Percentiles rank a stretch among this genome's conserved stretches.
Conservation (phyloP, 2,888 invertebrate species). For the Stenchaetothrips biformis region DNA sequence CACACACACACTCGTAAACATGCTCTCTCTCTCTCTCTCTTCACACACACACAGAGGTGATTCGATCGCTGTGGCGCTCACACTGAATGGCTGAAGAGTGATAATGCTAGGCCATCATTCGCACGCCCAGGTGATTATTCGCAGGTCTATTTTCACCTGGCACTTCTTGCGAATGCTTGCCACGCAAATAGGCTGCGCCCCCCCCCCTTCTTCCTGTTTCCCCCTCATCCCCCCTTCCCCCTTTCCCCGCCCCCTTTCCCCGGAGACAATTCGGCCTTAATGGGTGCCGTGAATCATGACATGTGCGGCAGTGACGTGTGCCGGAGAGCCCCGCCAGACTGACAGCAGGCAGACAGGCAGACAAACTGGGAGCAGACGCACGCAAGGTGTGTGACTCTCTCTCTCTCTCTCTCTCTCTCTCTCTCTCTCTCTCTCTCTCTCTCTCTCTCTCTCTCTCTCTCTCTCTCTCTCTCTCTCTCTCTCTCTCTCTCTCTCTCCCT, state of each 20-base stretch:
- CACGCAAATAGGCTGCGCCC: neutral
- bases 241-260: neutral
- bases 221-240: neutral
- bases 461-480: too few relatives aligned
- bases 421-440: too few relatives aligned
- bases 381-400: neutral
- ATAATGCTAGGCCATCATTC: too few relatives aligned
- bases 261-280: slow-evolving; percentile 16
- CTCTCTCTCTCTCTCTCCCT: too few relatives aligned
- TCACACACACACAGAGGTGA: too few relatives aligned
- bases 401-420: too few relatives aligned
- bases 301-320: slow-evolving; percentile 14
- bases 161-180: neutral
- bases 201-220: neutral
- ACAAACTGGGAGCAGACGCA: neutral
- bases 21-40: too few relatives aligned
- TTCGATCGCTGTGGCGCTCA: too few relatives aligned
- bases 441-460: too few relatives aligned
- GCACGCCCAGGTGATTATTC: too few relatives aligned
- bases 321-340: neutral
- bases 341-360: neutral
- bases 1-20: neutral
- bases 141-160: too few relatives aligned
- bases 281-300: slow-evolving; percentile 20
- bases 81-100: too few relatives aligned